Conservation (phyloP, 2,113 vertebrate genomes). For the Tonatia bakeri region DNA sequence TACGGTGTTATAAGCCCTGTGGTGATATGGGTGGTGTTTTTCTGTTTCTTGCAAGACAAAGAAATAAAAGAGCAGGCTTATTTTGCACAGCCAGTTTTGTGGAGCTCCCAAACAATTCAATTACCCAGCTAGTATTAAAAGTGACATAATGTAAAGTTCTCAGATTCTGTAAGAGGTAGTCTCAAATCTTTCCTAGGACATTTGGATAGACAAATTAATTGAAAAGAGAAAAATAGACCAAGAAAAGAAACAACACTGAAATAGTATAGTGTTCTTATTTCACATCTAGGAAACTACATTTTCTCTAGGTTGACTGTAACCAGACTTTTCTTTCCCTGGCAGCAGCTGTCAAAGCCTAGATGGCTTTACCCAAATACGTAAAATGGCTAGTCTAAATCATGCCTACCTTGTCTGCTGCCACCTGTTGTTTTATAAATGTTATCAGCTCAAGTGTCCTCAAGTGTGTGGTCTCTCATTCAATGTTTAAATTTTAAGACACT, state of each 20-base stretch:
- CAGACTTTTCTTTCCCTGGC: background rate
- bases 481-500: background rate
- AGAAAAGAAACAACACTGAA: background rate
- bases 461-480: background rate
- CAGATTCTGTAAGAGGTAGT: background rate
- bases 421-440: background rate
- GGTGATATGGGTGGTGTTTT: background rate
- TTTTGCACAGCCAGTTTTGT: background rate
- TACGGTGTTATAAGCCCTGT: background rate
- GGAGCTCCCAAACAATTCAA: background rate
- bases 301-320: background rate
- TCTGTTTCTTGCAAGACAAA: background rate
- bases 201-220: constrained; percentile 7
- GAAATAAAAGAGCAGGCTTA: background rate
- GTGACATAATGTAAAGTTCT: background rate
- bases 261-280: background rate
- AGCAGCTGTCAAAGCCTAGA: background rate
- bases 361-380: background rate
- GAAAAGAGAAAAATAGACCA: background rate
- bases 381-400: background rate
- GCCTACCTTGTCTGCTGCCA: background rate
- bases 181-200: background rate
- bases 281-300: background rate
- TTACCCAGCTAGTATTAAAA: background rate
- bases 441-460: background rate